These are phyloP conservation scores for Alcis repandata DNA, from an alignment of 2,888 invertebrate genomes.

Conservation along the genomic window DNA sequence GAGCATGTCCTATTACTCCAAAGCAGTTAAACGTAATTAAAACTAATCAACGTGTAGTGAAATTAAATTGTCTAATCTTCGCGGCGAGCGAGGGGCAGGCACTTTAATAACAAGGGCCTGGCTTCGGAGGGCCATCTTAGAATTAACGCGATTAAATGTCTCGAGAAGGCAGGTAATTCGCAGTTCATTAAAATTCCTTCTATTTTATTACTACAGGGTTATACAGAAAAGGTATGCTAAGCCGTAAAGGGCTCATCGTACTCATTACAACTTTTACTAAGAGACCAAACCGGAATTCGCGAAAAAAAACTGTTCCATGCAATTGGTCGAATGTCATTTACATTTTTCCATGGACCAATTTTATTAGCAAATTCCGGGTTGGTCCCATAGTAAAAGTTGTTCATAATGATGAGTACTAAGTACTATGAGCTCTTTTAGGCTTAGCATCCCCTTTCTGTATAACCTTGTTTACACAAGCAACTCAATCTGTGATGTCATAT, in stretches of 20 bases:
- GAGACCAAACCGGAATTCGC: too few relatives aligned
- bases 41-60: slow-evolving; percentile 49
- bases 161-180: slow-evolving; percentile 14
- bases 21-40: slow-evolving; percentile 41
- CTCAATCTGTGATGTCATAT: slow-evolving; percentile 20
- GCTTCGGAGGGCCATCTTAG: slow-evolving; percentile 18
- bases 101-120: slow-evolving; percentile 36
- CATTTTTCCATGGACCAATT: too few relatives aligned
- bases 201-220: slow-evolving; percentile 18
- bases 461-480: background rate
- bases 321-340: too few relatives aligned
- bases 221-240: too few relatives aligned
- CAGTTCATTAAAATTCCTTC: slow-evolving; percentile 17
- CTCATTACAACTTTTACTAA: too few relatives aligned
- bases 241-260: too few relatives aligned
- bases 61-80: slow-evolving; percentile 55
- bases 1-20: slow-evolving; percentile 41
- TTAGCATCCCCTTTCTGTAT: too few relatives aligned
- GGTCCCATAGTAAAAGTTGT: too few relatives aligned
- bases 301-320: too few relatives aligned
- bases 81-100: slow-evolving; percentile 35
- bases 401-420: too few relatives aligned
- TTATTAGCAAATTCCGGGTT: too few relatives aligned
- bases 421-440: too few relatives aligned
- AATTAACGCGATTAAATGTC: slow-evolving; percentile 25